Base-by-base conservation (phyloP, 2,113 vertebrate species). In the Chascanopsetta lugubris region DNA sequence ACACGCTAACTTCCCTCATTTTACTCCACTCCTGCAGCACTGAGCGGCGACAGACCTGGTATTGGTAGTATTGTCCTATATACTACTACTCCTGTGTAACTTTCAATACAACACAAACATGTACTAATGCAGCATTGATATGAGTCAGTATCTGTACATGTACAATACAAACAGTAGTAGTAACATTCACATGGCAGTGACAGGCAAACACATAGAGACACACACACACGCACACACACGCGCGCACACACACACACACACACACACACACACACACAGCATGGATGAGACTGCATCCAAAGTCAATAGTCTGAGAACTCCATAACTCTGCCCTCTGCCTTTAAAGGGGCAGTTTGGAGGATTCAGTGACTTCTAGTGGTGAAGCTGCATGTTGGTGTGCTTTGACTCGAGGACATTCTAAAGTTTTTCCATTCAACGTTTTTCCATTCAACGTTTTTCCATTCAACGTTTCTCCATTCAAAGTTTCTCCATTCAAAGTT, bases 171-270 rank as follows among this genome's bases (percentile, higher is more conserved):
- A 86, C 58, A 79, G 34, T 61, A 45, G 57, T 84, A 70, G 60
- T 70, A 70, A 85, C 82, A 87, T 83, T 82, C 67, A 76, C 63
- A 62, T 83, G 85, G 84, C 87, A 86, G 88, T 87, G 81, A 72
- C 80, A 66, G 8, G 81, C 80, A 66, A 69, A 25, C 8, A n/a
- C n/a, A n/a, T n/a, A n/a, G n/a, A n/a, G n/a, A n/a, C n/a, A n/a
- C n/a, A n/a, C n/a, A n/a, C n/a, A n/a, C n/a, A n/a, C n/a, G n/a
- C n/a, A n/a, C n/a, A n/a, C n/a, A n/a, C n/a, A n/a, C n/a, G n/a
- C n/a, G n/a, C n/a, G n/a, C n/a, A n/a, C n/a, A n/a, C n/a, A n/a
- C n/a, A n/a, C n/a, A n/a, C n/a, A n/a, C n/a, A n/a, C n/a, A n/a
- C n/a, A 47, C 40, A 53, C 34, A 48, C 60, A 67, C 18, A 68